A percentile compares a stretch with the other conserved stretches of the same genome.
Conservation (phyloP, 2,797 vertebrate species). For the Carcharodon carcharias region DNA sequence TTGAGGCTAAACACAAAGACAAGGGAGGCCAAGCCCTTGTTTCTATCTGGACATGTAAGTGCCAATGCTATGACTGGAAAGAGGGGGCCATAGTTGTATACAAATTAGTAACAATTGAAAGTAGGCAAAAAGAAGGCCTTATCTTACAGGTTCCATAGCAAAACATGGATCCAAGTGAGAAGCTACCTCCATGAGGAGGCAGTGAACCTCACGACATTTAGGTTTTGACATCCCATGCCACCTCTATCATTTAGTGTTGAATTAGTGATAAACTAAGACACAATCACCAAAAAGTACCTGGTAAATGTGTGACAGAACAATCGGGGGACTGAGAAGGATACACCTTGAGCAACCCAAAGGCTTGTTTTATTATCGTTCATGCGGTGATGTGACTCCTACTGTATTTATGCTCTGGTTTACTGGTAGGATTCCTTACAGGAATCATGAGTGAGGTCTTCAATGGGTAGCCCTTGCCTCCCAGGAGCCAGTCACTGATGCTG, state of each 20-base stretch:
- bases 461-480: too few relatives aligned
- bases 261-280: too few relatives aligned
- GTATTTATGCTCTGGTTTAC: too few relatives aligned
- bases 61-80: neutral
- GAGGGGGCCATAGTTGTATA: neutral
- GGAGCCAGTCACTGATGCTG: too few relatives aligned
- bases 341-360: too few relatives aligned
- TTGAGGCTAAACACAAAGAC: neutral
- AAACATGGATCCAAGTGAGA: neutral
- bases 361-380: too few relatives aligned
- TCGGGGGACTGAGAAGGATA: too few relatives aligned
- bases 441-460: too few relatives aligned
- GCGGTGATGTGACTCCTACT: too few relatives aligned
- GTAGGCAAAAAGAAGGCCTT: neutral
- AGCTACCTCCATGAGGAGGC: neutral
- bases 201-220: neutral
- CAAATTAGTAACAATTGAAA: neutral
- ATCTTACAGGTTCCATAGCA: neutral
- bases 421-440: too few relatives aligned
- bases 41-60: neutral
- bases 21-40: neutral
- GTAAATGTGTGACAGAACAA: too few relatives aligned
- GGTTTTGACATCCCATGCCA: neutral
- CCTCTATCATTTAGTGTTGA: neutral
- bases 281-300: too few relatives aligned